A percentile compares a stretch with the other conserved stretches of the same genome.
phyloP scores from a whole-genome alignment of 1,140 invertebrate species.

The Campoletis sonorensis region DNA sequence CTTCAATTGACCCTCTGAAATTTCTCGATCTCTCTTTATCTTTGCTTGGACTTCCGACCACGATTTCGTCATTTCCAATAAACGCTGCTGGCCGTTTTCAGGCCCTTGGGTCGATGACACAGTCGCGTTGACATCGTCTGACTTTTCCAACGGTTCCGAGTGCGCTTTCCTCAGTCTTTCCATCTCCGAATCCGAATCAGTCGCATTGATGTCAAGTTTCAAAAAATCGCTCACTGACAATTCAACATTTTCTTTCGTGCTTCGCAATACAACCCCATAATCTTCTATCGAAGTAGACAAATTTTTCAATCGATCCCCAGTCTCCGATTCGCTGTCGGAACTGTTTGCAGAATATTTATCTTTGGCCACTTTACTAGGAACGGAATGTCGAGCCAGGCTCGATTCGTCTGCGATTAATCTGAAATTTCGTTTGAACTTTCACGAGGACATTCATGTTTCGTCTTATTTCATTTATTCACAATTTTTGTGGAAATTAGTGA shows the following conservation, averaged over 20 bases:
- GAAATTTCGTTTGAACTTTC: neutral
- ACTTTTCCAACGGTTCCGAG: neutral
- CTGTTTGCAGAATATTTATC: neutral
- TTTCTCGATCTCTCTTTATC: constrained; percentile 50
- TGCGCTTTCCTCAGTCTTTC: constrained; percentile 26
- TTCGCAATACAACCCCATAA: neutral
- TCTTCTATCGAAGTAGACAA: neutral
- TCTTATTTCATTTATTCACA: too few relatives aligned
- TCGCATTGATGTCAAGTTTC: constrained; percentile 37
- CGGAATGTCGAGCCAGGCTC: neutral
- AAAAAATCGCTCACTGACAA: constrained; percentile 32
- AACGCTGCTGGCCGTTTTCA: constrained; percentile 41
- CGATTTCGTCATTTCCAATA: constrained; percentile 51
- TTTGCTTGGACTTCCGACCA: constrained; percentile 50
- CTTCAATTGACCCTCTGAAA: constrained; percentile 48
- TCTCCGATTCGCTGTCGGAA: constrained; percentile 39
- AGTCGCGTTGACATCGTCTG: neutral
- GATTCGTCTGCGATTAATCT: constrained; percentile 7
- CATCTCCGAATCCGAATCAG: constrained; percentile 43
- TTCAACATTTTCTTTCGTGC: constrained; percentile 1
- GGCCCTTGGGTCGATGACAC: neutral
- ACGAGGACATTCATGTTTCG: neutral
- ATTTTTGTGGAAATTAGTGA: too few relatives aligned
- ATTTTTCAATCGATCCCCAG: constrained; percentile 24
- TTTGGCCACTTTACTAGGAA: neutral